Percentiles rank a stretch among this genome's conserved stretches.
Evolutionary conservation across 1,140 invertebrate species (phyloP).

Genomic region (Mamestra configurata): DNA sequence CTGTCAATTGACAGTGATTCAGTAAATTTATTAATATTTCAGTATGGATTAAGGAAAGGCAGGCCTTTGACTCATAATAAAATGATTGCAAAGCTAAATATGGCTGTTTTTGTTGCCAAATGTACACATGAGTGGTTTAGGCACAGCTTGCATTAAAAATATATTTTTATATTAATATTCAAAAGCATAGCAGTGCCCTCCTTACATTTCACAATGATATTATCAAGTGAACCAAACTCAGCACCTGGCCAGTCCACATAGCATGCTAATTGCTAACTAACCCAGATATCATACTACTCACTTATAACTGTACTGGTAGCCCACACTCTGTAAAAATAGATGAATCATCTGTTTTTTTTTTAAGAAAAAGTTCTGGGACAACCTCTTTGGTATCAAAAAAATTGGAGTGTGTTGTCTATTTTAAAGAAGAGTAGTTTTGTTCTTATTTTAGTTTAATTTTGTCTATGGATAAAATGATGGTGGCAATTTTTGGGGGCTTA

Average conservation of each 20-base stretch:
- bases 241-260: neutral
- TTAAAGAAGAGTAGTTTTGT: no score
- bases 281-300: conserved; percentile 53
- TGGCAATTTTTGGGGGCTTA: no score
- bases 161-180: neutral
- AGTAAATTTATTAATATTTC: no score
- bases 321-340: neutral
- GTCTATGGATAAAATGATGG: no score
- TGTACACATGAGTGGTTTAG: no score
- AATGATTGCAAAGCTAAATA: no score
- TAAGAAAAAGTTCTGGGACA: neutral
- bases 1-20: no score
- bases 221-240: neutral
- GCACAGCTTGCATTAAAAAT: no score
- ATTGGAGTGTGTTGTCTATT: neutral
- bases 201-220: neutral
- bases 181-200: neutral
- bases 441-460: neutral
- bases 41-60: no score
- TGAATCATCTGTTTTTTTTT: conserved; percentile 25
- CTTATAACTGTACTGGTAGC: conserved; percentile 48
- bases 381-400: conserved; percentile 5
- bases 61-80: no score
- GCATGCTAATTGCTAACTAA: conserved; percentile 59
- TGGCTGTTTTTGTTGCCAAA: no score